A percentile compares a stretch with the other conserved stretches of the same genome.
Conservation (phyloP, 1,140 invertebrate genomes). For the Drosophila setifemur region DNA sequence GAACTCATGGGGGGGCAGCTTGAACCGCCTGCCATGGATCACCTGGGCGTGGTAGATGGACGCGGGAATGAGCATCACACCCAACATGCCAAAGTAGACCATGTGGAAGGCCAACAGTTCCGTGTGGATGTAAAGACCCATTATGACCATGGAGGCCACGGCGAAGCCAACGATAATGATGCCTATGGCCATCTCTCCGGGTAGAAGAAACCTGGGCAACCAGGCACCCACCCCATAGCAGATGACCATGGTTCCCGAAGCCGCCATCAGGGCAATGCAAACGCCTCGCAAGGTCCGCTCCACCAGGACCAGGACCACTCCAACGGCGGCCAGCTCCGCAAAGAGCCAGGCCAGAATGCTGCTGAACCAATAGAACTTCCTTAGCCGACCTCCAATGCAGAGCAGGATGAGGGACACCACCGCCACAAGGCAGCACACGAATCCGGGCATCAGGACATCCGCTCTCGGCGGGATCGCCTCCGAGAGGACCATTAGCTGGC, state of each 20-base stretch:
- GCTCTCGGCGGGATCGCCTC: background rate
- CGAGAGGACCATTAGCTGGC: slow-evolving; percentile 16
- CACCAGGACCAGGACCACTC: slow-evolving; percentile 7
- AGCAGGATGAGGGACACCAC: slow-evolving; percentile 7
- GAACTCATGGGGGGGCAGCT: slow-evolving; percentile 8
- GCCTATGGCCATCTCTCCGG: slow-evolving; percentile 19
- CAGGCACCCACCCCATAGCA: slow-evolving; percentile 24
- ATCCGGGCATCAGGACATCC: background rate
- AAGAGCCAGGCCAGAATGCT: slow-evolving; percentile 8
- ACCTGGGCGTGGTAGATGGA: slow-evolving; percentile 19
- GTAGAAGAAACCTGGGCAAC: slow-evolving; percentile 14
- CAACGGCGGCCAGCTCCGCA: background rate
- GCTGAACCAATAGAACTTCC: background rate
- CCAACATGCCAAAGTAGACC: slow-evolving; percentile 7
- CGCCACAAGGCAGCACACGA: background rate
- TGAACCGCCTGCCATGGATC: slow-evolving; percentile 14
- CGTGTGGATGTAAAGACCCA: slow-evolving; percentile 12
- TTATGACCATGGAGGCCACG: background rate
- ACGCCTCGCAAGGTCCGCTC: background rate
- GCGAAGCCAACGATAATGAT: background rate
- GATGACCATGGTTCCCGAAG: background rate
- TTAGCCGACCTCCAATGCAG: background rate
- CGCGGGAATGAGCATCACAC: background rate
- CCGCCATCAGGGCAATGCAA: background rate
- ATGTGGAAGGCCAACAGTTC: background rate